A percentile compares a stretch with the other conserved stretches of the same genome.
phyloP scores from a whole-genome alignment of 1,140 invertebrate species.

The Bombus ignitus region DNA sequence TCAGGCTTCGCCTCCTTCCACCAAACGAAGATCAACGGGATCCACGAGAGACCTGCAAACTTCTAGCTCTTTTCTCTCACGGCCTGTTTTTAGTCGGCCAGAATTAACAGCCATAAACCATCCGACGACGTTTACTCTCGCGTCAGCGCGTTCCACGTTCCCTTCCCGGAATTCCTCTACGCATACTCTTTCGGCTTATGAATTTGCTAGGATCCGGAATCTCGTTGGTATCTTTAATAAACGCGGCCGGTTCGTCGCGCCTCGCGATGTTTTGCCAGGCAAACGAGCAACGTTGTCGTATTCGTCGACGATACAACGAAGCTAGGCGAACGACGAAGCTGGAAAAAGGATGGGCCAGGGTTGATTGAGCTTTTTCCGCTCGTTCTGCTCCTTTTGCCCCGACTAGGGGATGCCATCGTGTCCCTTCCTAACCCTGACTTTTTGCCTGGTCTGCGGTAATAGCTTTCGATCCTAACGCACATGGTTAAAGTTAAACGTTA shows the following conservation, averaged over 20 bases:
- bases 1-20: background rate
- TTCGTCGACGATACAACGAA: background rate
- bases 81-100: background rate
- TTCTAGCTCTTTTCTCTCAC: background rate
- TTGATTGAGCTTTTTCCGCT: constrained; percentile 43
- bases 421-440: background rate
- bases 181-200: constrained; percentile 28
- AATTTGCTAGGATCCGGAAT: background rate
- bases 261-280: background rate
- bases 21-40: constrained; percentile 32
- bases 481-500: constrained; percentile 55
- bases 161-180: constrained; percentile 21
- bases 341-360: background rate
- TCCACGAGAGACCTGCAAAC: background rate
- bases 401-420: background rate
- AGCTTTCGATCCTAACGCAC: constrained; percentile 48
- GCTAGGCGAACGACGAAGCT: constrained; percentile 4
- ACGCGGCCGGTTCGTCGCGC: background rate
- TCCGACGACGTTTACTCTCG: background rate
- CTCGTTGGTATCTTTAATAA: constrained; percentile 47
- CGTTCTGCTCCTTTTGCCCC: background rate
- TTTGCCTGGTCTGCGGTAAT: constrained; percentile 40
- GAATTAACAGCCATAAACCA: constrained; percentile 40
- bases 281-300: background rate
- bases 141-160: background rate